Evolutionary conservation across 2,113 vertebrate genomes (phyloP).

Genomic region (Sterrhoptilus dennistouni): DNA sequence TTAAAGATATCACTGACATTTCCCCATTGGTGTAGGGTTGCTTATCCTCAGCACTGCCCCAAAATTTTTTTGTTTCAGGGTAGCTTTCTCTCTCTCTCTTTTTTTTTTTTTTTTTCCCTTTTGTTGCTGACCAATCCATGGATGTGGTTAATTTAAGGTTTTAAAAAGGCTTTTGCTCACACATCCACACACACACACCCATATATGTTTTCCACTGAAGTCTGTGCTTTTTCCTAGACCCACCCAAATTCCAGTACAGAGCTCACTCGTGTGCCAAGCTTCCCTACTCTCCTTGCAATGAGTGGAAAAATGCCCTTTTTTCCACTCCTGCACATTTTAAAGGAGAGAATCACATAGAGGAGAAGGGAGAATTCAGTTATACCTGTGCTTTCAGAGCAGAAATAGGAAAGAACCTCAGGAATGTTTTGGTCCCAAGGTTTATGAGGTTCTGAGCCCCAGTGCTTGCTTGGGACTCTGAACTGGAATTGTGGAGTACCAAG

Average conservation of each 20-base stretch:
- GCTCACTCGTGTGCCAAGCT: conserved; percentile 64
- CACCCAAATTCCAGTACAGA: conserved; percentile 75
- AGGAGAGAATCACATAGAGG: neutral
- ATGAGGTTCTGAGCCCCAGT: neutral
- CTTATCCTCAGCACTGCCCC: neutral
- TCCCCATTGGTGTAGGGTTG: neutral
- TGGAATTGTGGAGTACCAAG: neutral
- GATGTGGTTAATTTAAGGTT: conserved; percentile 65
- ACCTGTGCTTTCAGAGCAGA: conserved; percentile 20
- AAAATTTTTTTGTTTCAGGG: neutral
- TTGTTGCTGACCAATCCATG: neutral
- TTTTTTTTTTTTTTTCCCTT: neutral
- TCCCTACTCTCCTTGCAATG: conserved; percentile 22
- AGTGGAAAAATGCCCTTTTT: conserved; percentile 60
- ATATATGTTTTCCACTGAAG: conserved; percentile 76
- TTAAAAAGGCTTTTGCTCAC: conserved; percentile 67
- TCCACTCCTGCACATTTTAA: conserved; percentile 17
- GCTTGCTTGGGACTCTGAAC: neutral
- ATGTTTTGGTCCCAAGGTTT: neutral
- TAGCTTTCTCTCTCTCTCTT: neutral
- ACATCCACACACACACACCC: conserved; percentile 50
- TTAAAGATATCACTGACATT: neutral
- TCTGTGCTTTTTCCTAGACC: conserved; percentile 78
- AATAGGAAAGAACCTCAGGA: neutral
- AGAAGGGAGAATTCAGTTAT: neutral